phyloP scores from a whole-genome alignment of 2,113 vertebrate species.

The Stigmatopora nigra region DNA sequence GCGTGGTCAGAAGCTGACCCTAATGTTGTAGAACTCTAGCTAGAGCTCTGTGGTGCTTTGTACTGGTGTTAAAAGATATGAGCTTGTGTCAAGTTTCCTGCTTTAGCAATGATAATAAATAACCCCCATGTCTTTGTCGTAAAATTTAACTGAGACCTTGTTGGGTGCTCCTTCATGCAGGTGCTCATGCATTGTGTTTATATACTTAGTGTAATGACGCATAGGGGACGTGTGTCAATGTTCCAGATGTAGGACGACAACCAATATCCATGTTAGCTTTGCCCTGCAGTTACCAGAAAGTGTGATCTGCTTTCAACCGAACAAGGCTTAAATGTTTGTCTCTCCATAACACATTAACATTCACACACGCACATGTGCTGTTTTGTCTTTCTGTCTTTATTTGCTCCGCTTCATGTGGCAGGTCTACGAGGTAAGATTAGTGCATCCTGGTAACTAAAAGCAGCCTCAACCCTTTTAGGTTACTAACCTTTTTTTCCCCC shows the following conservation, averaged over 20 bases:
- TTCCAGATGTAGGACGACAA: conserved; percentile 19
- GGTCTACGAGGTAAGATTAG: conserved; percentile 97
- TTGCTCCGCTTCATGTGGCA: conserved; percentile 83
- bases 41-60: background rate
- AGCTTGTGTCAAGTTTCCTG: conserved; percentile 29
- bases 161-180: conserved; percentile 37
- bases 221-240: conserved; percentile 29
- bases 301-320: conserved; percentile 1
- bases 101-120: conserved; percentile 34
- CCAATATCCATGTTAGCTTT: conserved; percentile 27
- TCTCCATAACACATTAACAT: conserved; percentile 31
- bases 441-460: conserved; percentile 45
- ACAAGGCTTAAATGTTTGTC: conserved; percentile 13
- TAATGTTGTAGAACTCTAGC: conserved; percentile 7
- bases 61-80: conserved; percentile 15
- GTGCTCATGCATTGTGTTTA: conserved; percentile 13
- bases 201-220: conserved; percentile 4
- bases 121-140: conserved; percentile 8
- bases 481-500: conserved; percentile 50
- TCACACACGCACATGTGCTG: conserved; percentile 47
- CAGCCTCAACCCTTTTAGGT: conserved; percentile 53
- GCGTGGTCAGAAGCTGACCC: conserved; percentile 4
- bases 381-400: conserved; percentile 68
- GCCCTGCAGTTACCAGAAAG: conserved; percentile 22
- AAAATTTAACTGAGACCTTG: conserved; percentile 36